Evolutionary conservation across 2,113 vertebrate species (phyloP), one percentile per base, ranked within the genome.

Genomic region (Saguinus midas): DNA sequence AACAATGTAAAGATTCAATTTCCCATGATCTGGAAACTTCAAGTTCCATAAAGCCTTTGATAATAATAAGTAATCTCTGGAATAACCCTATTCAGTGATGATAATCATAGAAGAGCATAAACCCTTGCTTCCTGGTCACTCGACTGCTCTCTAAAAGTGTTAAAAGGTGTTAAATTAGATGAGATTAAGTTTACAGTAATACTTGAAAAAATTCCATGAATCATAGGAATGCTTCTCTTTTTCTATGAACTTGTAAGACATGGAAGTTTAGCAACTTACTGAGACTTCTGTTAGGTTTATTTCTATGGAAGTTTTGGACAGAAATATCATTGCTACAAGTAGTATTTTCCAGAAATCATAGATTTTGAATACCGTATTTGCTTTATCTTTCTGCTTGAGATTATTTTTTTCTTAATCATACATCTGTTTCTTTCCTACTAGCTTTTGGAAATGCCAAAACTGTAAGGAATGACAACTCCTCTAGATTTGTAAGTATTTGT

Each of bases 381-480:
- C 18, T 85, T 94, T 89, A 32, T 48, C n/a, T 96, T 87, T 87
- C n/a, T 94, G 57, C 21, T 85, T 48, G 16, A 84, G 91, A 61
- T 92, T 84, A 75, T 70, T 78, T 87, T 78, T 66, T 88, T n/a
- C 94, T 89, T 96, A 90, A 94, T 35, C 48, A 23, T 93, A 32
- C 90, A 20, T 97, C 35, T 90, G 90, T 93, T 98, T 97, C 76
- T 98, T 91, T 97, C 97, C 97, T 98, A 52, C 80, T 96, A 99
- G 99, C 99, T 93, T 99, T 99, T 98, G 99, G 99, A 98, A 99
- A 99, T 98, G 99, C 99, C 96, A 99, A 99, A 99, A 99, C 99
- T 29, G 99, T 99, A 94, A 99, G 99, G 98, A 99, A 99, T 92
- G 99, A 99, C 98, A 99, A 99, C 98, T 99, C 99, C 1, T 99